Percentiles rank a stretch among this genome's conserved stretches.
phyloP scores from a whole-genome alignment of 1,140 invertebrate species.

The Tetragonula clypearis region DNA sequence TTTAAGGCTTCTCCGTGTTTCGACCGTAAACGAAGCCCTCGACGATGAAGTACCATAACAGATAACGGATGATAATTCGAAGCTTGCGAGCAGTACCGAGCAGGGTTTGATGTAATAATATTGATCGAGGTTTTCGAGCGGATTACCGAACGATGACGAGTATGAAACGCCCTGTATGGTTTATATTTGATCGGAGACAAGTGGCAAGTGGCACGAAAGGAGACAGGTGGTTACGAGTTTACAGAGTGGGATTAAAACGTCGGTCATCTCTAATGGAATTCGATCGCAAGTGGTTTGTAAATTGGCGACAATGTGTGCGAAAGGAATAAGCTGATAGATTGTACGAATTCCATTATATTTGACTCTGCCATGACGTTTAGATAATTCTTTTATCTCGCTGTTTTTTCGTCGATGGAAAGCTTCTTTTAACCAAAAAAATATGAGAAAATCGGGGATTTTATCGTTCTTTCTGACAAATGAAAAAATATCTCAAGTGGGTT shows the following conservation, averaged over 20 bases:
- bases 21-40: not conserved
- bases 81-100: too few species aligned
- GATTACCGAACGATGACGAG: not conserved
- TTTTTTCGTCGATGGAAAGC: not conserved
- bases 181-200: not conserved
- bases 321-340: not conserved
- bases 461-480: too few species aligned
- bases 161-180: not conserved
- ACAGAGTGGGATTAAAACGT: not conserved
- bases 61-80: not conserved
- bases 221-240: not conserved
- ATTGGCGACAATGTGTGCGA: not conserved
- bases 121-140: not conserved
- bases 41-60: not conserved
- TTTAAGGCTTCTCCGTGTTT: not conserved
- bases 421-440: not conserved
- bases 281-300: not conserved
- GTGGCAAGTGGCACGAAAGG: not conserved
- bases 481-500: too few species aligned
- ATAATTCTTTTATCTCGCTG: not conserved
- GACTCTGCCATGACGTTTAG: not conserved
- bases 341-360: not conserved
- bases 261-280: conserved; percentile 4
- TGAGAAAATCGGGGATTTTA: not conserved
- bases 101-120: conserved; percentile 3